A percentile compares a stretch with the other conserved stretches of the same genome.
These are phyloP conservation scores for Corapipo altera DNA, from an alignment of 2,113 vertebrate species.

Conservation along the genomic window DNA sequence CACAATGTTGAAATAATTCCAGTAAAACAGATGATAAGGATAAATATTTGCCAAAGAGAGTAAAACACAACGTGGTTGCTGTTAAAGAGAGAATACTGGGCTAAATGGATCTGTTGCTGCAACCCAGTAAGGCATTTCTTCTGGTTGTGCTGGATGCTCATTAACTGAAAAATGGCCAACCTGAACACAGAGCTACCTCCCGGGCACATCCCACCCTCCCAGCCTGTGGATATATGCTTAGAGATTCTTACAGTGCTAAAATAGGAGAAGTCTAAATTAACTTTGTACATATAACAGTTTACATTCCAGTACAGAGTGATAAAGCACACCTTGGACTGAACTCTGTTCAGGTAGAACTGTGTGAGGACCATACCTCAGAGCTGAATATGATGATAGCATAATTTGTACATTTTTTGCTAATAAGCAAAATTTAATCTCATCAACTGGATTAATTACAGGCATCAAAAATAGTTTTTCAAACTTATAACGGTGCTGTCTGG, in stretches of 20 bases:
- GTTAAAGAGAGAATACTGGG: neutral
- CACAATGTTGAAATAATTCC: neutral
- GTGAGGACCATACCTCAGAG: neutral
- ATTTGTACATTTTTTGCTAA: neutral
- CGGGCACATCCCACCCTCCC: neutral
- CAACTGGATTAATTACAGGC: neutral
- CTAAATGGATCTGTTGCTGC: neutral
- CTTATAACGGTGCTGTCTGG: neutral
- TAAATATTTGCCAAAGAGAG: neutral
- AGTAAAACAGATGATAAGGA: neutral
- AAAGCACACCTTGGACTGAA: neutral
- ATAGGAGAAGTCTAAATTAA: neutral
- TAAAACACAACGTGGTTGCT: neutral
- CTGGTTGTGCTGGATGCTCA: neutral
- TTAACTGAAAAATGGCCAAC: neutral
- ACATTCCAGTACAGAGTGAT: neutral
- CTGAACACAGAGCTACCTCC: neutral
- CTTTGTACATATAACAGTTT: neutral
- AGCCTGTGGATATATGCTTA: neutral
- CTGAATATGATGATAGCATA: neutral
- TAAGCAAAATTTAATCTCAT: neutral
- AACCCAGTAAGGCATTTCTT: neutral
- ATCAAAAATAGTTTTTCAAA: neutral
- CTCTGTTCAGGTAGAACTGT: neutral
- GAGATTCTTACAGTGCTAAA: neutral